These are phyloP conservation scores for Eumacrocentrus americanus DNA, from an alignment of 2,888 invertebrate genomes.

Conservation along the genomic window DNA sequence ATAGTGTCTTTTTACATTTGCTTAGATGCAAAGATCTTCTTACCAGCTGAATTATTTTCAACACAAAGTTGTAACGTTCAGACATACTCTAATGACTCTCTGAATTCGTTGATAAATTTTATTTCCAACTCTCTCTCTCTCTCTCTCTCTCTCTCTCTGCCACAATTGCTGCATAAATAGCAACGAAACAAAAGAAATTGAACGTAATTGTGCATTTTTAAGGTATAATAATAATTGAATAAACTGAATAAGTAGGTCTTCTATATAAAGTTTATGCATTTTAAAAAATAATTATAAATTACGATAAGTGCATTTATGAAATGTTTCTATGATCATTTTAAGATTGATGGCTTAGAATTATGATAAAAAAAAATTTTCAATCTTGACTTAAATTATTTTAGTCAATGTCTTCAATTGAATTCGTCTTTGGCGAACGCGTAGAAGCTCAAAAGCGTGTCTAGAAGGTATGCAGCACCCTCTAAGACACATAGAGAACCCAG, in stretches of 20 bases:
- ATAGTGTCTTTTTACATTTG: neutral
- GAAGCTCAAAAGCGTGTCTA: constrained; percentile 80
- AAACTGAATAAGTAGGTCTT: too few relatives aligned
- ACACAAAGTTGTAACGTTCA: constrained; percentile 34
- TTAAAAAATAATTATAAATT: too few relatives aligned
- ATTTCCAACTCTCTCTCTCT: too few relatives aligned
- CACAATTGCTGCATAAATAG: constrained; percentile 4
- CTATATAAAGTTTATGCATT: too few relatives aligned
- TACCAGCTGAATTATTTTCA: constrained; percentile 43
- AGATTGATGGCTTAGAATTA: too few relatives aligned
- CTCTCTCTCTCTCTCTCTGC: neutral
- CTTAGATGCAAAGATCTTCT: neutral
- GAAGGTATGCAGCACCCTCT: constrained; percentile 77
- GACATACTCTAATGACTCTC: neutral
- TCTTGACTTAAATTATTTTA: too few relatives aligned
- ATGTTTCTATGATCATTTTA: too few relatives aligned
- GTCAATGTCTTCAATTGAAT: constrained; percentile 60
- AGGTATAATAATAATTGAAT: neutral
- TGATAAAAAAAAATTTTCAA: too few relatives aligned
- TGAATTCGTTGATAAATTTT: neutral
- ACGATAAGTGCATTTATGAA: too few relatives aligned
- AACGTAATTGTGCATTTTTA: too few relatives aligned
- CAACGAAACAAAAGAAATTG: neutral
- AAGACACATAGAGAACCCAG: constrained; percentile 81
- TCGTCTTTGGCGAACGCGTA: constrained; percentile 76